Conservation (phyloP, 2,888 invertebrate species). For the Anthrax anthrax region DNA sequence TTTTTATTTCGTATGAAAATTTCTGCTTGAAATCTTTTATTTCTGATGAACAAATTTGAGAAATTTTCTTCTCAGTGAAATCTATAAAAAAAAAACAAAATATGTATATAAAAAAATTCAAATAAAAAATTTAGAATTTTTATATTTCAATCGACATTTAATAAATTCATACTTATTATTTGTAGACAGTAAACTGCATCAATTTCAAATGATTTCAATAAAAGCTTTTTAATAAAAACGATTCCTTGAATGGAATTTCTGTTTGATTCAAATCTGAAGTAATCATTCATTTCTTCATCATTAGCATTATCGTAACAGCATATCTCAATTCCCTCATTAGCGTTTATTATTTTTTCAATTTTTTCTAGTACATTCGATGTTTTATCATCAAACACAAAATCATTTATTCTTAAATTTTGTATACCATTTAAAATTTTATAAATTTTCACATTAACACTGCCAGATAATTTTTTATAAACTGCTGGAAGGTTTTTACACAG, state of each 20-base stretch:
- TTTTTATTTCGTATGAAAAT: not conserved
- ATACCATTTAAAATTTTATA: slow-evolving; percentile 16
- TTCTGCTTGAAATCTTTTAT: not conserved
- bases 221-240: too few species aligned
- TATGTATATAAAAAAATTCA: too few species aligned
- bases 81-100: not conserved
- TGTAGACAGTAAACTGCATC: not conserved
- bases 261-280: too few species aligned
- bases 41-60: not conserved
- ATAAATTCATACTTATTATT: not conserved
- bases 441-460: slow-evolving; percentile 22
- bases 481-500: slow-evolving; percentile 54
- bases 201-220: too few species aligned
- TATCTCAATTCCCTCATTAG: not conserved
- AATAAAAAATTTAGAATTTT: too few species aligned
- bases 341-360: too few species aligned
- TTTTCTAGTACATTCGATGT: not conserved
- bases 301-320: too few species aligned
- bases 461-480: slow-evolving; percentile 55
- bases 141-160: too few species aligned
- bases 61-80: not conserved
- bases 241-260: too few species aligned
- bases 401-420: not conserved
- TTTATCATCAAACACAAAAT: not conserved
- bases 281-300: too few species aligned